These are phyloP conservation scores for Nebria brevicollis DNA, from an alignment of 2,888 invertebrate species.

Conservation along the genomic window DNA sequence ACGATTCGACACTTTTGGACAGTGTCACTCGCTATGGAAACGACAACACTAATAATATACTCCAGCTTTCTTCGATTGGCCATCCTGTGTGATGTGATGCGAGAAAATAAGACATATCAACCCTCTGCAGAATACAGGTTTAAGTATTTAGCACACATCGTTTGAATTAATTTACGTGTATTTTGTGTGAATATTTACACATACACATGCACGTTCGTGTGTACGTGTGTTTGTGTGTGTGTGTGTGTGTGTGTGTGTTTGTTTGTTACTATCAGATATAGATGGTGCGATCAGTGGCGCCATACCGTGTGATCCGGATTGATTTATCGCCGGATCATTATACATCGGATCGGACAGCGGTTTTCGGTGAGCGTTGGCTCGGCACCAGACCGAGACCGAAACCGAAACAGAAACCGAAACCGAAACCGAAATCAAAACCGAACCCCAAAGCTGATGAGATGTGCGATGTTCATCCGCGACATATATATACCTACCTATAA, in stretches of 20 bases:
- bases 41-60: background rate
- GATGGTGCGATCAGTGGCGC: conserved; percentile 5
- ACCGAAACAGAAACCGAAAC: no score
- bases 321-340: conserved; percentile 20
- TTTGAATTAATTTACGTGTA: no score
- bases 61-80: no score
- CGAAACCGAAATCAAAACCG: background rate
- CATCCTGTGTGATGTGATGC: background rate
- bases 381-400: background rate
- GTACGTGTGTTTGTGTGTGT: background rate
- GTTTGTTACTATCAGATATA: background rate
- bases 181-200: background rate
- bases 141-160: no score
- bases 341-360: background rate
- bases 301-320: conserved; percentile 19
- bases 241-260: no score
- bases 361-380: background rate
- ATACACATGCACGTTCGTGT: background rate
- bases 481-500: background rate
- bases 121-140: no score
- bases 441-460: background rate
- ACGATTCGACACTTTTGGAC: conserved; percentile 2
- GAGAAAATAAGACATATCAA: no score
- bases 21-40: background rate
- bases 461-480: background rate